phyloP scores from a whole-genome alignment of 2,797 vertebrate genomes.

The Falco berigora region DNA sequence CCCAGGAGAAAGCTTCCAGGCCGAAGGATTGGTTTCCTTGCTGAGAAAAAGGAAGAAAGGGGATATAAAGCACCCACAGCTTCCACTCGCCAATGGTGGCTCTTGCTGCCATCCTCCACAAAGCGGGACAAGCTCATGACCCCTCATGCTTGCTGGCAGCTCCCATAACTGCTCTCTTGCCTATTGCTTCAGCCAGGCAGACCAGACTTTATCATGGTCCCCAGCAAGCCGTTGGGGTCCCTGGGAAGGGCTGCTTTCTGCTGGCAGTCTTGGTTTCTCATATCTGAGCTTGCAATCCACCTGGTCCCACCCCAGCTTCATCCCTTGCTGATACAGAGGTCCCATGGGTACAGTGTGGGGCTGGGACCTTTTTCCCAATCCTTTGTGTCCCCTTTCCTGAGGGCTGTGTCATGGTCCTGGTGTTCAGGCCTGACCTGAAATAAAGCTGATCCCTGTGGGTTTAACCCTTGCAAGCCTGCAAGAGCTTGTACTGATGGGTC shows the following conservation, averaged over 20 bases:
- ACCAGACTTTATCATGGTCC: background rate
- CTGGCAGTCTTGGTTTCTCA: background rate
- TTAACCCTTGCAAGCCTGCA: background rate
- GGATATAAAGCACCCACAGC: background rate
- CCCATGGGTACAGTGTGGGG: accelerated
- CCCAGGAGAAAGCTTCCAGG: background rate
- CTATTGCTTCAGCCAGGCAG: accelerated
- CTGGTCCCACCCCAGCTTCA: background rate
- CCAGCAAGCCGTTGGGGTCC: background rate
- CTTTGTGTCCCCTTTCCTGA: background rate
- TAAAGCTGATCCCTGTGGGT: background rate
- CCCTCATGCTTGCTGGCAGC: background rate
- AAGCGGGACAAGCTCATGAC: background rate
- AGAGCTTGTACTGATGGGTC: background rate
- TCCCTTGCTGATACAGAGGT: background rate
- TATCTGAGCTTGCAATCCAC: background rate
- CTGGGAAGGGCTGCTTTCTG: background rate
- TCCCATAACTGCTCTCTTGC: accelerated
- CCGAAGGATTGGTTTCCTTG: background rate
- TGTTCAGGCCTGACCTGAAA: background rate
- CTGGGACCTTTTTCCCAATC: background rate
- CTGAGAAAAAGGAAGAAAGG: background rate
- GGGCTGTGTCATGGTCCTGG: background rate
- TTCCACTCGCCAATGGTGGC: background rate
- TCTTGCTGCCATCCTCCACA: background rate